Conservation (phyloP, 2,797 vertebrate genomes). For the Trichosurus vulpecula region DNA sequence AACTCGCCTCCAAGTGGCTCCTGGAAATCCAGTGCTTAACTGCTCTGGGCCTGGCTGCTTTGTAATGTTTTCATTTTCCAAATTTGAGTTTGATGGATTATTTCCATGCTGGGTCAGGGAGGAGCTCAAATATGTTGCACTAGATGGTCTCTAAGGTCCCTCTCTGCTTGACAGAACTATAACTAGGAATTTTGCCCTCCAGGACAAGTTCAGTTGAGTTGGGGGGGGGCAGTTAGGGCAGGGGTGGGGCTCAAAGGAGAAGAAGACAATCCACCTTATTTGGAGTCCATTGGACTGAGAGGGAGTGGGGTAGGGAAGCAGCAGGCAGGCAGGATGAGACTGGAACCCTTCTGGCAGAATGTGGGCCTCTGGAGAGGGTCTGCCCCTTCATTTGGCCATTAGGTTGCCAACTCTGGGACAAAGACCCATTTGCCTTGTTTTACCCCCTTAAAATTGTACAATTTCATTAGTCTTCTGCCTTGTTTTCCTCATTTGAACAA, state of each 20-base stretch:
- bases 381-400: neutral
- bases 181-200: neutral
- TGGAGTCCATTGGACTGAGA: neutral
- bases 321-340: neutral
- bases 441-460: neutral
- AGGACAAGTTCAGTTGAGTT: neutral
- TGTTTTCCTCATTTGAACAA: neutral
- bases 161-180: neutral
- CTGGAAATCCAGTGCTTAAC: neutral
- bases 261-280: neutral
- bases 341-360: neutral
- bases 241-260: neutral
- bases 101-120: neutral
- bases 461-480: neutral
- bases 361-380: neutral
- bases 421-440: neutral
- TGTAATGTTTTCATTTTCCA: neutral
- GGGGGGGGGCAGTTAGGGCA: neutral
- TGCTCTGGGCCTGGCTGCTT: neutral
- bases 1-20: neutral
- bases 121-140: neutral
- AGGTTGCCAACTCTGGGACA: neutral
- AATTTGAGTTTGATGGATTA: constrained; percentile 2
- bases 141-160: neutral
- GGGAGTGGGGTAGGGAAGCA: neutral